Evolutionary conservation across 2,113 vertebrate species (phyloP).

Genomic region (Struthidea cinerea): DNA sequence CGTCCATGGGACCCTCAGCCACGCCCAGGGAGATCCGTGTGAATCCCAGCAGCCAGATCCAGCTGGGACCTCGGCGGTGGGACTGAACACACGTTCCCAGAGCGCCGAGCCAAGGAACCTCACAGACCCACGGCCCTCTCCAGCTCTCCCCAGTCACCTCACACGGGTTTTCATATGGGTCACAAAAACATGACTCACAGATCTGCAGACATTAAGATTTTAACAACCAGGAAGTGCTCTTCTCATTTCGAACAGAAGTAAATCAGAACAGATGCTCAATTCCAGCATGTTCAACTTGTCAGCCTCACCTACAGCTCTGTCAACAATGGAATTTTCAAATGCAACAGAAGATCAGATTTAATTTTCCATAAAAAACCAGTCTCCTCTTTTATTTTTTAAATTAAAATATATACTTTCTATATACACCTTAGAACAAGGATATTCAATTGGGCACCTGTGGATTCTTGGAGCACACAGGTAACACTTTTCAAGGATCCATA

Average conservation of each 20-base stretch:
- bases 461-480: neutral
- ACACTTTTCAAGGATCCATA: neutral
- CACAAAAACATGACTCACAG: neutral
- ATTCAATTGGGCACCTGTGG: neutral
- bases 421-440: neutral
- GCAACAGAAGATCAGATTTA: neutral
- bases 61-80: too few relatives aligned
- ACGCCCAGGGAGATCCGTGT: fast-evolving
- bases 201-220: neutral
- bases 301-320: neutral
- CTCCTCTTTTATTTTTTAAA: neutral
- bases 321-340: neutral
- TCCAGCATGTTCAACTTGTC: neutral
- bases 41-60: neutral
- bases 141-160: too few relatives aligned
- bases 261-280: neutral
- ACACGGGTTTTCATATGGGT: too few relatives aligned
- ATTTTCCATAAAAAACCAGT: neutral
- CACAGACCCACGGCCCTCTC: too few relatives aligned
- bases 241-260: neutral
- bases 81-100: too few relatives aligned
- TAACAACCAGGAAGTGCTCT: neutral
- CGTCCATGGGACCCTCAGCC: fast-evolving
- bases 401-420: neutral
- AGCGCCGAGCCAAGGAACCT: too few relatives aligned